Conservation (phyloP, 2,113 vertebrate genomes). For the Poeciliopsis prolifica region DNA sequence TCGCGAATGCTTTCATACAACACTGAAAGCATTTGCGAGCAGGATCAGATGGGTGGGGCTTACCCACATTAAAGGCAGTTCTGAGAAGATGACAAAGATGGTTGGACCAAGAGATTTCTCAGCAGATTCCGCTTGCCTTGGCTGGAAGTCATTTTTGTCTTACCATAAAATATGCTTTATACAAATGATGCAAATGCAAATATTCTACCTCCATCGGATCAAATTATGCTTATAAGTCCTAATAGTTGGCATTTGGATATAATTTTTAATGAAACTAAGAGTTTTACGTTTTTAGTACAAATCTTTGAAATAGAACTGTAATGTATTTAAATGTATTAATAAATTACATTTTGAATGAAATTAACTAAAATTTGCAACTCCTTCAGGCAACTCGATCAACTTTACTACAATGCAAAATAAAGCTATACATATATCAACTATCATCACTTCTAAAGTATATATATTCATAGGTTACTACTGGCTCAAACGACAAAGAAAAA, state of each 20-base stretch:
- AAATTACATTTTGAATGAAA: no score
- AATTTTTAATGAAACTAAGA: background rate
- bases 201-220: slow-evolving; percentile 22
- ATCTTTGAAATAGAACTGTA: background rate
- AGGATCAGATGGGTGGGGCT: background rate
- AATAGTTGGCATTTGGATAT: background rate
- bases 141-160: slow-evolving; percentile 7
- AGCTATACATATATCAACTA: no score
- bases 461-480: no score
- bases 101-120: background rate
- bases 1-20: background rate
- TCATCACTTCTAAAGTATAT: no score
- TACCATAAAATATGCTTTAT: background rate
- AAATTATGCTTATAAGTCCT: background rate
- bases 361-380: no score
- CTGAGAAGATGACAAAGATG: background rate
- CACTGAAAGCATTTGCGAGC: background rate
- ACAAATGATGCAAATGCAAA: background rate
- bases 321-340: no score
- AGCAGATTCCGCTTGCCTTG: background rate
- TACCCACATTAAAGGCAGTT: slow-evolving; percentile 10
- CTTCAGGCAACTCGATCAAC: no score
- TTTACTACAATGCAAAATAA: no score
- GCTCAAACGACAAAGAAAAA: no score
- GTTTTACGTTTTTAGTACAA: background rate